phyloP scores from a whole-genome alignment of 2,113 vertebrate species.

The Nothobranchius kuhntae region DNA sequence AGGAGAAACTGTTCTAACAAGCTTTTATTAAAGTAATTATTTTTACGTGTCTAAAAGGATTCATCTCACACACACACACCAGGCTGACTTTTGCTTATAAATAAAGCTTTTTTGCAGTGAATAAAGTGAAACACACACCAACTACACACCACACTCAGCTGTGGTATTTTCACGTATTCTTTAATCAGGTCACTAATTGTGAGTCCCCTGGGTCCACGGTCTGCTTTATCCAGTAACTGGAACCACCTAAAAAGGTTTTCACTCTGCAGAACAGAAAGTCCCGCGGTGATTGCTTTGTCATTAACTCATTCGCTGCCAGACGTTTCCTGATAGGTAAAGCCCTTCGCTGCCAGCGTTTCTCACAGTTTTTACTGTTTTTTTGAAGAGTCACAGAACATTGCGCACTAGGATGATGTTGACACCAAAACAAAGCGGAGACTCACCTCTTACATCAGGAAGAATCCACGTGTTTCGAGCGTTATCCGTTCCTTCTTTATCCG shows the following conservation, averaged over 20 bases:
- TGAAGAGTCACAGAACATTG: no score
- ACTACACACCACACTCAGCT: neutral
- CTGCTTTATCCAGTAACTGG: constrained; percentile 13
- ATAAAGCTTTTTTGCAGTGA: constrained; percentile 6
- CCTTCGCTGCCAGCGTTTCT: no score
- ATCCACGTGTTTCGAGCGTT: no score
- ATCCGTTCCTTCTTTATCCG: no score
- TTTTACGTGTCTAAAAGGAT: constrained; percentile 34
- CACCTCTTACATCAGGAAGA: no score
- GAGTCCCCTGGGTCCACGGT: neutral
- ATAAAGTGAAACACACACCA: neutral
- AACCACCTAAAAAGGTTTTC: neutral
- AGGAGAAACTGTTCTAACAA: constrained; percentile 27
- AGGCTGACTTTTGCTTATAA: neutral
- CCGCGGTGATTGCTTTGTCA: neutral
- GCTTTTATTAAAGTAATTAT: constrained; percentile 35
- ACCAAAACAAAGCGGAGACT: no score
- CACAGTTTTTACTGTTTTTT: no score
- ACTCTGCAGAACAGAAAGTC: no score
- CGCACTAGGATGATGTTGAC: no score
- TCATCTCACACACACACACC: neutral
- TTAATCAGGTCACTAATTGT: neutral
- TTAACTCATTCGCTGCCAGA: no score
- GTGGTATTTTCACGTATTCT: neutral
- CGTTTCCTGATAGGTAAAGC: no score